phyloP scores from a whole-genome alignment of 2,888 invertebrate genomes.

The Cremastinae sp. region DNA sequence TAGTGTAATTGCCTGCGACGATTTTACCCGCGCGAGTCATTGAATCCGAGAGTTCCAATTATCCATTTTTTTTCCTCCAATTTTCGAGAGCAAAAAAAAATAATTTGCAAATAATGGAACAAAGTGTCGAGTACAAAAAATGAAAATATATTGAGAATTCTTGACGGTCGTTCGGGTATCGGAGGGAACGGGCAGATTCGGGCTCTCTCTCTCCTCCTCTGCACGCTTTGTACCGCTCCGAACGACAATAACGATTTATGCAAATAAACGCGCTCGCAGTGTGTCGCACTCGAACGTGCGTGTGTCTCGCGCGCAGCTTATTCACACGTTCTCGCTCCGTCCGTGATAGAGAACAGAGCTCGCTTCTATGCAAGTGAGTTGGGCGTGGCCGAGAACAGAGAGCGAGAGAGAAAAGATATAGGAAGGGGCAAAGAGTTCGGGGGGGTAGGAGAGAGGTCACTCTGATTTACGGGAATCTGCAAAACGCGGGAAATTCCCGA shows the following conservation, averaged over 20 bases:
- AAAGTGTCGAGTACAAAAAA: background rate
- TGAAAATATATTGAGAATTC: background rate
- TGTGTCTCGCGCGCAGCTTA: background rate
- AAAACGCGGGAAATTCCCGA: slow-evolving; percentile 20
- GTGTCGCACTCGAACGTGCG: background rate
- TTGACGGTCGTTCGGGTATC: background rate
- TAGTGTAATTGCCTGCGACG: slow-evolving; percentile 47
- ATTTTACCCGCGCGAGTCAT: slow-evolving; percentile 20
- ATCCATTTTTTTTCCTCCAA: background rate
- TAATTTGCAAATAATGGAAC: no score
- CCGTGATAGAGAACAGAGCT: background rate
- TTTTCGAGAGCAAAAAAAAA: background rate
- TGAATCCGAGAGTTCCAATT: slow-evolving; percentile 6
- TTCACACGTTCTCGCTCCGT: background rate
- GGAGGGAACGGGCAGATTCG: background rate
- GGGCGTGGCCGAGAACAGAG: slow-evolving; percentile 52
- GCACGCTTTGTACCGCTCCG: background rate
- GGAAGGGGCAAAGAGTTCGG: slow-evolving; percentile 17
- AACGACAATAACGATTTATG: slow-evolving; percentile 63
- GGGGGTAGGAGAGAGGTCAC: slow-evolving; percentile 66
- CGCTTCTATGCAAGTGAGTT: slow-evolving; percentile 54
- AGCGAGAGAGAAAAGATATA: slow-evolving; percentile 31
- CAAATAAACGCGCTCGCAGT: slow-evolving; percentile 68
- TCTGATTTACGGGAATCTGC: slow-evolving; percentile 75
- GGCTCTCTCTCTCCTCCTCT: background rate